Evolutionary conservation across 2,113 vertebrate species (phyloP), one percentile per base, ranked within the genome.

Genomic region (Arvicanthis niloticus): DNA sequence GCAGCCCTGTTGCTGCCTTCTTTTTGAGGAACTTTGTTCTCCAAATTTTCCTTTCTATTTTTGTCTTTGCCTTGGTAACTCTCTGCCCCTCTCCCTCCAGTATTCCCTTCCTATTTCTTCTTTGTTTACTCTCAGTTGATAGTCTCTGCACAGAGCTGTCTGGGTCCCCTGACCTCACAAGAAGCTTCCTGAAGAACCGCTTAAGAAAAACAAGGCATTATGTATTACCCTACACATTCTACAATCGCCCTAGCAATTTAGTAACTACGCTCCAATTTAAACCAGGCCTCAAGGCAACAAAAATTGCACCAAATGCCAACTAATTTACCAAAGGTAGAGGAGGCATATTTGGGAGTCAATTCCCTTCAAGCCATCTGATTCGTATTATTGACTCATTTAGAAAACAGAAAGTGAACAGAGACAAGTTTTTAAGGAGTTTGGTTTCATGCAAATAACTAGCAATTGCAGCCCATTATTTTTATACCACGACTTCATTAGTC

Each of bases 401-500:
- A 98, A 99, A 99, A 99, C 98, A 99, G 98, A 99, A 98, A 99
- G 99, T 99, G 98, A 99, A 98, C 99, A 99, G 99, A 98, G 98
- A 98, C 99, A 99, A 98, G 98, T 99, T 99, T 99, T 99, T 99
- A 99, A 99, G 98, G 98, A 98, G 98, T 98, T 98, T 98, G 98
- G 98, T 98, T 98, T 99, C 98, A 98, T 98, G 97, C 98, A 98
- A 99, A 99, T 98, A 98, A 98, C 98, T 98, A 97, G 98, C 98
- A 98, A 99, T 99, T 98, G 99, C 98, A 99, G 99, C 98, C 99
- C 99, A 99, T 99, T 99, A 99, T 99, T 99, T 99, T 99, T 99
- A 99, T 99, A 99, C 99, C 97, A 98, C 98, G 98, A 99, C 98
- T 99, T 99, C 99, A 99, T 99, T 99, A 99, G 99, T 99, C 99